Percentiles rank a stretch among this genome's conserved stretches.
phyloP scores from a whole-genome alignment of 1,140 invertebrate species.

The Halictus rubicundus region DNA sequence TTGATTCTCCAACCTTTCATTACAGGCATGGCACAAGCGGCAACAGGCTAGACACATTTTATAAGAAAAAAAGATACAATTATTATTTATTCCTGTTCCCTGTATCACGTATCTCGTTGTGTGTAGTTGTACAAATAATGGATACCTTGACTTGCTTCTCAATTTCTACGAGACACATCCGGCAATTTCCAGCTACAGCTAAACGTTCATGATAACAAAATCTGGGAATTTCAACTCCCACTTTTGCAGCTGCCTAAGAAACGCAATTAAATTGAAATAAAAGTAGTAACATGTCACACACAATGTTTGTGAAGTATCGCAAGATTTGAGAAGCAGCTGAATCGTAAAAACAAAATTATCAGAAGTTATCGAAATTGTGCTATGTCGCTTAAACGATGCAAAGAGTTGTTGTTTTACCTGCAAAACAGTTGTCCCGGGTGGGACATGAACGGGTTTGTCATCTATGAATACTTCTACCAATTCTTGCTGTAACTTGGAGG shows the following conservation, averaged over 20 bases:
- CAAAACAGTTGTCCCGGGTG: slow-evolving; percentile 97
- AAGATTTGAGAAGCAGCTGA: background rate
- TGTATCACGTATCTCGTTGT: background rate
- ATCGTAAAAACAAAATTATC: background rate
- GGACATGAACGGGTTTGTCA: slow-evolving; percentile 96
- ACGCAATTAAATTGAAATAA: slow-evolving; percentile 15
- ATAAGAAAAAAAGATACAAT: background rate
- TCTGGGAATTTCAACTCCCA: slow-evolving; percentile 98
- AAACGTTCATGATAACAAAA: slow-evolving; percentile 99
- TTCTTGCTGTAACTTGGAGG: slow-evolving; percentile 81
- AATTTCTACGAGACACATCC: slow-evolving; percentile 99
- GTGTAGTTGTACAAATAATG: background rate
- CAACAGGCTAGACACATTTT: slow-evolving; percentile 92
- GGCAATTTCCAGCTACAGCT: slow-evolving; percentile 98
- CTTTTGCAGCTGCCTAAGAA: slow-evolving; percentile 93
- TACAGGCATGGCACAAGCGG: slow-evolving; percentile 99
- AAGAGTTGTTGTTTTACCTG: slow-evolving; percentile 84
- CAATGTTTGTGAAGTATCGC: background rate
- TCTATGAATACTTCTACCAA: slow-evolving; percentile 99
- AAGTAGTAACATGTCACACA: background rate
- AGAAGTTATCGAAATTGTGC: too few species aligned
- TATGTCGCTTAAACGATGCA: background rate
- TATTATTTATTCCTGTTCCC: background rate
- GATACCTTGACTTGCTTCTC: slow-evolving; percentile 93
- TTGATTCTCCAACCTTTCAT: slow-evolving; percentile 99